Base-by-base conservation (phyloP, 2,797 vertebrate genomes). In the Decapterus maruadsi region DNA sequence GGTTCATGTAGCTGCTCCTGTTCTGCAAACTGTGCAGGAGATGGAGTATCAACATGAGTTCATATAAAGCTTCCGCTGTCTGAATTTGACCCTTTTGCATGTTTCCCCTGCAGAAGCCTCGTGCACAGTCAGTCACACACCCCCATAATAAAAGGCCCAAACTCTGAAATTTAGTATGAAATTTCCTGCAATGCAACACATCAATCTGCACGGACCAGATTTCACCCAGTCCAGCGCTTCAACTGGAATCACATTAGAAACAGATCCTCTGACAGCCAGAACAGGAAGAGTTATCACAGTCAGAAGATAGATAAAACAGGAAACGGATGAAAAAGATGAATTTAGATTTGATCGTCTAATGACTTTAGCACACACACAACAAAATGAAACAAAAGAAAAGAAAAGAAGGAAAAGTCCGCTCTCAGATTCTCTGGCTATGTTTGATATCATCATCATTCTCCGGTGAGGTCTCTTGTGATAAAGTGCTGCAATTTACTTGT, bases 401-500 rank as follows among this genome's bases (percentile, higher is more conserved):
- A 20, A 17, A 40, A 3, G 13, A 48, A 31, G 14, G 48, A 3
- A 17, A 48, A 31, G 14, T 29, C 2, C 1, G 8, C 10, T 20
- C 13, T 63, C 8, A 45, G 6, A 63, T 17, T 8, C 11, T 42
- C 45, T 26, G 1, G 26, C 66, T 8, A 31, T 58, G 8, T 22
- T 53, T 4, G 14, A 75, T 43, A 57, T 78, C 26, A 26, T 26
- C 65, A 60, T 58, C 45, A 45, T 38, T 60, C 71, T 80, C 43
- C 55, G 71, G 40, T 26, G 53, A 74, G 20, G 62, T 75, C 72
- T 61, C 51, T 67, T 45, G 19, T 77, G 77, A 80, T 86, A 56
- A 77, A 83, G 19, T 0, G 13, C 58, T 36, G 67, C 55, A 68
- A 60, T 82, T 77, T 66, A 70, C 46, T 70, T 42, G 64, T 38